Evolutionary conservation across 2,113 vertebrate species (phyloP).

Genomic region (Sebastes fasciatus): DNA sequence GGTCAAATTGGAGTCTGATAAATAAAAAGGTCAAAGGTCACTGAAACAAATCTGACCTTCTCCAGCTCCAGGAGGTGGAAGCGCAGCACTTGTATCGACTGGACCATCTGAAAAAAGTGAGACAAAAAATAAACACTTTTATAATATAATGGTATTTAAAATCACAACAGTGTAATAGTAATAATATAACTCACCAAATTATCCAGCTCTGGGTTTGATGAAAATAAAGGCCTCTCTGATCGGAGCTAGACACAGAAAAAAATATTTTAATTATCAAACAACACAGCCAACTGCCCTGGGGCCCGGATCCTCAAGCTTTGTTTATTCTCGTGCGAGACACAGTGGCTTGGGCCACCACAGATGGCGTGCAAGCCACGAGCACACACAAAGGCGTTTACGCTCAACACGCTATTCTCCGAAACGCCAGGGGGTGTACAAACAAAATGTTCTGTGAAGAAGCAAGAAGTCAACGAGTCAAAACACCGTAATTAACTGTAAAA

Average conservation of each 20-base stretch:
- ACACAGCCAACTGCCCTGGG: neutral
- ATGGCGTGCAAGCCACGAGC: neutral
- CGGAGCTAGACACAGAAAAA: constrained; percentile 66
- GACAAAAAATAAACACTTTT: neutral
- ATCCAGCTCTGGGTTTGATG: constrained; percentile 77
- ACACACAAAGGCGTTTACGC: too few species aligned
- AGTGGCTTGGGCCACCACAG: neutral
- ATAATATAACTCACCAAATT: constrained; percentile 71
- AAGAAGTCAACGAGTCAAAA: neutral
- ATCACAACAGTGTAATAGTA: neutral
- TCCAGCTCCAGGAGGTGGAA: constrained; percentile 99
- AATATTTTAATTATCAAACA: neutral
- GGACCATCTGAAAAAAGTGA: constrained; percentile 89
- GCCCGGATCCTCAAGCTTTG: neutral
- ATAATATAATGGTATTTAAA: neutral
- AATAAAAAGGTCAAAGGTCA: constrained; percentile 9
- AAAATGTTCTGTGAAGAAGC: neutral
- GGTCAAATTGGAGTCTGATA: neutral
- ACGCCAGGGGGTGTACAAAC: neutral
- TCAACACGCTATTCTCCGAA: neutral
- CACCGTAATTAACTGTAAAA: neutral
- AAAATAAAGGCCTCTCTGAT: constrained; percentile 74
- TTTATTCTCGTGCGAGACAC: neutral
- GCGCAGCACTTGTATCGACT: constrained; percentile 97
- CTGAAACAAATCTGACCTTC: constrained; percentile 84